phyloP scores from a whole-genome alignment of 2,797 vertebrate genomes.

The Enteromius trimaculatus region DNA sequence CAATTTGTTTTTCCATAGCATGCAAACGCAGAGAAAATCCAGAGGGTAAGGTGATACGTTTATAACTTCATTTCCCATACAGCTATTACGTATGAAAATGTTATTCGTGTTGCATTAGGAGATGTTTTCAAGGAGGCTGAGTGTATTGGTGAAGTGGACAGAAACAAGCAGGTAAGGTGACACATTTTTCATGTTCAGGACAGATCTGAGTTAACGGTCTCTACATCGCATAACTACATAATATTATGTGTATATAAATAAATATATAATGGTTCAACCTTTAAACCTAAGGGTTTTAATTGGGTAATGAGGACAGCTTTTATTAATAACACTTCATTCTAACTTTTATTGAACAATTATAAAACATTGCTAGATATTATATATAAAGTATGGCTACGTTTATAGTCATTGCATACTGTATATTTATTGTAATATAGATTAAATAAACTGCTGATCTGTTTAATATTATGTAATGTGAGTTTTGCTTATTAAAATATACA shows the following conservation, averaged over 20 bases:
- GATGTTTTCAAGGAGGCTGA: constrained; percentile 45
- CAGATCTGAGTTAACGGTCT: background rate
- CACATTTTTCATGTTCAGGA: background rate
- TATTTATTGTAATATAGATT: background rate
- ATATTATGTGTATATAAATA: background rate
- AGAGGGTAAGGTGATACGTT: constrained; percentile 41
- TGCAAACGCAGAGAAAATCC: constrained; percentile 57
- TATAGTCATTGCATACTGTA: background rate
- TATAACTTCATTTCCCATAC: background rate
- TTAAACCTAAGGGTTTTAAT: background rate
- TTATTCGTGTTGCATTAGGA: constrained; percentile 38
- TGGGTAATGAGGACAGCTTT: background rate
- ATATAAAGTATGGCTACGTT: background rate
- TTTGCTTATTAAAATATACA: background rate
- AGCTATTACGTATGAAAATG: background rate
- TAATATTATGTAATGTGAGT: background rate
- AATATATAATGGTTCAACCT: no score
- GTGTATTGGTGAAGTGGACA: background rate
- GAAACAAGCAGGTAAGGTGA: constrained; percentile 48
- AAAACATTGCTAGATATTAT: background rate
- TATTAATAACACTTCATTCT: background rate
- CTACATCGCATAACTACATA: background rate
- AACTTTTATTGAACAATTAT: background rate
- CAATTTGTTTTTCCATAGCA: constrained; percentile 3
- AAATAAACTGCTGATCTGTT: background rate